Conservation (phyloP, 2,797 vertebrate species). For the Avahi laniger region DNA sequence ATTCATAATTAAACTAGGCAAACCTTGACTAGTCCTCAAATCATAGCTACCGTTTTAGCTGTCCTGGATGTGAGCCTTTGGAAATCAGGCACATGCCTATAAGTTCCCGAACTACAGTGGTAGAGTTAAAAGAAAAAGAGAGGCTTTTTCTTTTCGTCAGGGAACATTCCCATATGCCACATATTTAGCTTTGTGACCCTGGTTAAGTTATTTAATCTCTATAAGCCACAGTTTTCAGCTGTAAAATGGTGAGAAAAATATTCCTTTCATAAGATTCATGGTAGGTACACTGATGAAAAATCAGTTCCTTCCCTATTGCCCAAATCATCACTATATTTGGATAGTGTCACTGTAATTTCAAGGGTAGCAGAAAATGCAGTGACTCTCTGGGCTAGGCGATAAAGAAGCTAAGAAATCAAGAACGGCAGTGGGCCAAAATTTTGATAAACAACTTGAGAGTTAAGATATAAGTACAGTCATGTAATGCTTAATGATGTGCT, state of each 20-base stretch:
- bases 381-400: neutral
- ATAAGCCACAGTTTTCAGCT: neutral
- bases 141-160: neutral
- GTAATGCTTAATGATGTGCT: neutral
- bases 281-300: neutral
- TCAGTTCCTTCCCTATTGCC: neutral
- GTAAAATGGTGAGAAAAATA: neutral
- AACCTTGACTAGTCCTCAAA: conserved; percentile 28
- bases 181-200: neutral
- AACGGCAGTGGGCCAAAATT: neutral
- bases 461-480: neutral
- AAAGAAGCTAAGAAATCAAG: neutral
- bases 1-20: conserved; percentile 30
- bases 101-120: neutral
- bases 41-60: conserved; percentile 1
- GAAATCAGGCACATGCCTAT: neutral
- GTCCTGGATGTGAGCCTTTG: neutral
- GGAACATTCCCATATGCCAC: neutral
- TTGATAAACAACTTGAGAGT: neutral
- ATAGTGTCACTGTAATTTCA: neutral
- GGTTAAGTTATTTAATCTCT: neutral
- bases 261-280: neutral
- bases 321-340: neutral
- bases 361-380: neutral
- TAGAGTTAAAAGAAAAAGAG: conserved; percentile 7